Conservation (phyloP, 2,113 vertebrate species). For the Sarotherodon lohbergeri region DNA sequence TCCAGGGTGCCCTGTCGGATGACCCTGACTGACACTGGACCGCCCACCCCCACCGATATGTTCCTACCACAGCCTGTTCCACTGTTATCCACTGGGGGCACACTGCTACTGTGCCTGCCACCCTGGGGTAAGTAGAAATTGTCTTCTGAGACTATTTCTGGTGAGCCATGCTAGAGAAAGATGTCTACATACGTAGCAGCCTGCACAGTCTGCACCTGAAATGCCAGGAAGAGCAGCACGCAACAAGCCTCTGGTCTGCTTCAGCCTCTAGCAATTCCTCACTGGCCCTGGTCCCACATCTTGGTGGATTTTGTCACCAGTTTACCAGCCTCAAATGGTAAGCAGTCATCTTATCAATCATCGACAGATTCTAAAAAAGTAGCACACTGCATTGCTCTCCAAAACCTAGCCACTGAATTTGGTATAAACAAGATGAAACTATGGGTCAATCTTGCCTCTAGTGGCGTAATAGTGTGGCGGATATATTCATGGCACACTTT, state of each 20-base stretch:
- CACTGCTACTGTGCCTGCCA: neutral
- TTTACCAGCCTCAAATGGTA: neutral
- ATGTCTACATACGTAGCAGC: fast-evolving
- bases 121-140: neutral
- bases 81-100: neutral
- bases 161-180: neutral
- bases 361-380: neutral
- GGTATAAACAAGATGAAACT: neutral
- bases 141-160: neutral
- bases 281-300: neutral
- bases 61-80: neutral
- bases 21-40: neutral
- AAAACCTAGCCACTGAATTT: neutral
- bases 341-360: neutral
- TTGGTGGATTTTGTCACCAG: neutral
- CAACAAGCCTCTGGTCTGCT: neutral
- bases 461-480: neutral
- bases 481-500: neutral
- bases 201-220: neutral
- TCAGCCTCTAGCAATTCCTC: neutral
- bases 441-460: neutral
- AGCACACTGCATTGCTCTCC: neutral
- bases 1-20: neutral
- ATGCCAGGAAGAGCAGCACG: neutral
- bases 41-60: neutral